These are phyloP conservation scores for Natrix natrix DNA, from an alignment of 2,797 vertebrate genomes.

Conservation along the genomic window DNA sequence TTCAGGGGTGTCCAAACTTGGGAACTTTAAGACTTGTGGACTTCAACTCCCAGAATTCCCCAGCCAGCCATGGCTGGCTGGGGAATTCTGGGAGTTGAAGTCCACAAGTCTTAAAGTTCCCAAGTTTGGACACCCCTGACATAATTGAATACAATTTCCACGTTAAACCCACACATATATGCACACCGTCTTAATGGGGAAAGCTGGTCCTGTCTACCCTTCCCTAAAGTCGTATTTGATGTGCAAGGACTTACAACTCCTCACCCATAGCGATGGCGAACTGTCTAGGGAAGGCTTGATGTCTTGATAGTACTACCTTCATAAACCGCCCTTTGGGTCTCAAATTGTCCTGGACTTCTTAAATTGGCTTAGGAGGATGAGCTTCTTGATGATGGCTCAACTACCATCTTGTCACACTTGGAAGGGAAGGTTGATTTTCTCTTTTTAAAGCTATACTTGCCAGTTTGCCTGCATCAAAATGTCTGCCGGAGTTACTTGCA, in stretches of 20 bases:
- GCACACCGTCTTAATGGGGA: not conserved
- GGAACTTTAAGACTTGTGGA: too few relatives aligned
- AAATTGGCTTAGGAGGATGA: not conserved
- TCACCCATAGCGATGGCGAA: not conserved
- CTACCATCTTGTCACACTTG: conserved; percentile 60
- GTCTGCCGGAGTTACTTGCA: conserved; percentile 49
- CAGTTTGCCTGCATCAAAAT: conserved; percentile 47
- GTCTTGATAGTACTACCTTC: not conserved
- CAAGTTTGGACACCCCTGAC: too few relatives aligned
- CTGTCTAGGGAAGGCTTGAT: not conserved
- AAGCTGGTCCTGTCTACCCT: not conserved
- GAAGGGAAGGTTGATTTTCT: conserved; percentile 8
- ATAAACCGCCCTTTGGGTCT: not conserved
- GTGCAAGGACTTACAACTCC: conserved; percentile 29
- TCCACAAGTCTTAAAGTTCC: too few relatives aligned
- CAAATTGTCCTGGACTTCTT: not conserved
- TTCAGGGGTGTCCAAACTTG: too few relatives aligned
- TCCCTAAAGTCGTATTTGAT: not conserved
- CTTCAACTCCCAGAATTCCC: too few relatives aligned
- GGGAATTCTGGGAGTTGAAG: too few relatives aligned
- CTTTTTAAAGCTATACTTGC: conserved; percentile 47
- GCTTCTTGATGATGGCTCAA: conserved; percentile 49
- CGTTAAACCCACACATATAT: not conserved
- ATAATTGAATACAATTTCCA: not conserved
- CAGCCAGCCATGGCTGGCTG: too few relatives aligned